Evolutionary conservation across 2,888 invertebrate genomes (phyloP), one percentile per base, ranked within the genome.

Genomic region (Empis livida): DNA sequence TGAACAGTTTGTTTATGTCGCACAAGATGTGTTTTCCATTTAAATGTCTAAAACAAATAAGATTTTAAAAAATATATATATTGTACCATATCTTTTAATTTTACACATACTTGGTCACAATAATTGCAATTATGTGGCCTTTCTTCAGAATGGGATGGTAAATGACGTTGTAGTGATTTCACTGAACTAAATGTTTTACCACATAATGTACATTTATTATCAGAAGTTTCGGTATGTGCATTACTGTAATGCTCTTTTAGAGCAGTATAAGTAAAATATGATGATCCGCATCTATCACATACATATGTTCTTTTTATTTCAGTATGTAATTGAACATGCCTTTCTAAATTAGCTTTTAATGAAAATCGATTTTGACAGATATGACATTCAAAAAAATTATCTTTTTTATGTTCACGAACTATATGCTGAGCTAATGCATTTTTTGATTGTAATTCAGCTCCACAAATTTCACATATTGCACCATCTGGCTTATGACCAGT

Each of bases 331-430:
- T 67, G 64, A 39, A 69, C 67, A 49, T 69, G 69, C 10, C 69
- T 64, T 55, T 68, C 69, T 50, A 69, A 55, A 48, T 68, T 69
- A 35, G 67, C 68, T 54, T 68, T 68, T 27, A 67, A 56, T 23
- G 68, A 64, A 49, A 69, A 69, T 39, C 66, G 65, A 55, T 68
- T 68, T 54, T 66, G 63, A 56, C 69, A 69, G 56, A 68, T 67
- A 61, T 67, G 67, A 59, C 68, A 69, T 56, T 68, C 67, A 51
- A 66, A 67, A 54, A 65, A 65, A 48, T 67, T 67, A 50, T 68
- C 68, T 54, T 67, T 66, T 52, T 67, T 68, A 46, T 69, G 69
- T 47, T 64, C 64, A 10, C 66, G 60, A 44, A 64, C 63, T 11
- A 67, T 63, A 56, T 69, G 69, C 59, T 69, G 69, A 53, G 64